A percentile compares a stretch with the other conserved stretches of the same genome.
Evolutionary conservation across 1,140 invertebrate genomes (phyloP).

Genomic region (Sitophilus oryzae): DNA sequence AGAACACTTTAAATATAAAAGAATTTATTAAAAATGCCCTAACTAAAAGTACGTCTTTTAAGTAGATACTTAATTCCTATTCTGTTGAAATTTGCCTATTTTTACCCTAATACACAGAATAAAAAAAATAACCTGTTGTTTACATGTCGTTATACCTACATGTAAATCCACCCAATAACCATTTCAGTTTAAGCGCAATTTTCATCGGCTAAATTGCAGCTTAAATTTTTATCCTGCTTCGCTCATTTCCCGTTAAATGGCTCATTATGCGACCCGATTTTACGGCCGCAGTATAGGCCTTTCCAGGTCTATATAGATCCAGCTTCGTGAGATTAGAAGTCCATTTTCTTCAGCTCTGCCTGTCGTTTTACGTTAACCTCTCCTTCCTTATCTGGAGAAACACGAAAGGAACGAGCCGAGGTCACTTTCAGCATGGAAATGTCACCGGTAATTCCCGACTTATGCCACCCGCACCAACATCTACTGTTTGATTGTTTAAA

Average conservation of each 20-base stretch:
- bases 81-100: too few species aligned
- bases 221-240: neutral
- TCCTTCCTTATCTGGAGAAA: constrained; percentile 24
- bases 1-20: too few species aligned
- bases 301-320: constrained; percentile 20
- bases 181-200: neutral
- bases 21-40: too few species aligned
- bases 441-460: constrained; percentile 13
- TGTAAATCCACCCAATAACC: neutral
- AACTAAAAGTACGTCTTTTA: too few species aligned
- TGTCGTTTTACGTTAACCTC: constrained; percentile 25
- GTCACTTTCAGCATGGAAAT: constrained; percentile 25
- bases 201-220: neutral
- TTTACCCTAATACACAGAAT: too few species aligned
- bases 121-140: neutral
- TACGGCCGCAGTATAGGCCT: constrained; percentile 10
- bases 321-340: constrained; percentile 25
- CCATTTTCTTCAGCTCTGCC: constrained; percentile 23
- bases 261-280: constrained; percentile 8
- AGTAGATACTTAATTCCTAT: too few species aligned
- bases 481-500: too few species aligned
- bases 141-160: too few species aligned
- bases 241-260: constrained; percentile 4
- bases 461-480: constrained; percentile 8
- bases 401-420: constrained; percentile 23